Base-by-base conservation (phyloP, 2,797 vertebrate genomes). In the Ctenochaetus hawaiiensis region DNA sequence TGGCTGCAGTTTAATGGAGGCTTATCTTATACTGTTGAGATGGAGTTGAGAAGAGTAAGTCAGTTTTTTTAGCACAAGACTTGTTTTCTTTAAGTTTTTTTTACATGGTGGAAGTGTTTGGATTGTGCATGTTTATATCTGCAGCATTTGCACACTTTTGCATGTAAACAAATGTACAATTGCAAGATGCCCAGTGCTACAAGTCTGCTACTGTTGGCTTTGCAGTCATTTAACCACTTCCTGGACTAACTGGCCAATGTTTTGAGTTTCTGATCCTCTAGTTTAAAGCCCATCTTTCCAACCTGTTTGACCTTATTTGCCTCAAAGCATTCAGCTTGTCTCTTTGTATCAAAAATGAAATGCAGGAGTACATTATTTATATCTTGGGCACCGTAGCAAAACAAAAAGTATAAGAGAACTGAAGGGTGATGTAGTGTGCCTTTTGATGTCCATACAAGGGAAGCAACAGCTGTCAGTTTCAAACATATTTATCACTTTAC, bases 281-380 rank as follows among this genome's bases (percentile, higher is more conserved):
- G 30, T 56, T 66, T 67, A 45, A 74, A 73, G 26, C 37, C 8
- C 54, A 9, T 23, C 54, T 72, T 22, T 37, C 1, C 45, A 44
- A 44, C 20, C 5, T 67, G 77, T 76, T 30, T 8, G 7, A 68
- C 48, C 67, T 51, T 0, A 47, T 51, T 69, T 1, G 22, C 51
- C 22, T 56, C 52, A 61, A 60, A 76, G 53, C 39, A 30, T 66
- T 49, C 48, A 10, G 3, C 39, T 30, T n/a, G 51, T 57, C 48
- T 74, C 30, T 43, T 76, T 72, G 63, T 37, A 62, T 63, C 48
- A 45, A 14, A 34, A 57, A 77, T 23, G 23, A 17, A 62, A 79
- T 51, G 20, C 10, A 68, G 17, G 26, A 49, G 45, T 71, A 5
- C 14, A 68, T 67, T 48, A 61, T 57, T 67, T 37, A 39, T 61